These are phyloP conservation scores for Merops nubicus DNA, from an alignment of 2,113 vertebrate genomes.

Conservation along the genomic window DNA sequence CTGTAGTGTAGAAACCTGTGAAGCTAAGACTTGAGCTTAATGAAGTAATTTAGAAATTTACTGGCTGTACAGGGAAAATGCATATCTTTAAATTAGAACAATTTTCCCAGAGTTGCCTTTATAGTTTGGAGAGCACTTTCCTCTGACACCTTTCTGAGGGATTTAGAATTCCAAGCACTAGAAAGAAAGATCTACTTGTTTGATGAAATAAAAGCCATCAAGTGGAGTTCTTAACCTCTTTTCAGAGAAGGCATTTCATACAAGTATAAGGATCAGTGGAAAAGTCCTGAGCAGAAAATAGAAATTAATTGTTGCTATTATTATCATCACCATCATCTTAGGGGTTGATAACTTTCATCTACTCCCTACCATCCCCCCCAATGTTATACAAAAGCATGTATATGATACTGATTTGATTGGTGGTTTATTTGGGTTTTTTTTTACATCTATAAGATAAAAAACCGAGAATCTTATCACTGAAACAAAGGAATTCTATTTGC, in stretches of 20 bases:
- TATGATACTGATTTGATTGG: not conserved
- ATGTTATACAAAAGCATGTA: not conserved
- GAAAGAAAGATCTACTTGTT: not conserved
- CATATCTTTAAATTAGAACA: not conserved
- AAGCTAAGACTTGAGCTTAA: not conserved
- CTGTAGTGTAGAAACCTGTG: not conserved
- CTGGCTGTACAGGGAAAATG: not conserved
- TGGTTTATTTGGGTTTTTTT: not conserved
- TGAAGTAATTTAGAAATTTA: conserved; percentile 10
- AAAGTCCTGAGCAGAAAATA: not conserved
- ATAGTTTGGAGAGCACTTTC: not conserved
- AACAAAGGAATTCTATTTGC: not conserved
- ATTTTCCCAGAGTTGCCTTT: not conserved
- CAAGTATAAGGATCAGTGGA: not conserved
- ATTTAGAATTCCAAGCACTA: not conserved
- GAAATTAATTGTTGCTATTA: not conserved
- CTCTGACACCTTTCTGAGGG: not conserved
- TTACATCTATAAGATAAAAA: not conserved
- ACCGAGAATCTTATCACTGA: not conserved
- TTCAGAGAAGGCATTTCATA: not conserved
- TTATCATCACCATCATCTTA: not conserved
- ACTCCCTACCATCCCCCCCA: not conserved
- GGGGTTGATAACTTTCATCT: not conserved
- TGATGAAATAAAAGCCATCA: not conserved
- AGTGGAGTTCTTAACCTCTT: not conserved